Evolutionary conservation across 2,888 invertebrate species (phyloP), one percentile per base, ranked within the genome.

Genomic region (Acanthosepion lycidas): DNA sequence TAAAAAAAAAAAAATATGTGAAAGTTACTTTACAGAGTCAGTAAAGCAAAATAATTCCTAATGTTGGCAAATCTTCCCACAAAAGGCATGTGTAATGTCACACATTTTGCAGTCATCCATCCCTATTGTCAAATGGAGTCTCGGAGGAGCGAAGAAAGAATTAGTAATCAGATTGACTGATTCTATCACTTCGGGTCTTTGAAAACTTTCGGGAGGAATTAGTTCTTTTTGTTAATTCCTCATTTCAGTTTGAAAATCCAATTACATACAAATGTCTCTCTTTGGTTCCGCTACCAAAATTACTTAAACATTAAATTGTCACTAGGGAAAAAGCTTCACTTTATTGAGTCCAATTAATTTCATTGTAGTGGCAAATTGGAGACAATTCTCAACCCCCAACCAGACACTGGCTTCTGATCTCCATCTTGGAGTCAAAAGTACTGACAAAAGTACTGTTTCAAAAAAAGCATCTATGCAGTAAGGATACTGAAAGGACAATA

Each of bases 91-190:
- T 78, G 78, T n/a, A 33, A 78, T 33, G 78, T 78, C 78, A n/a
- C n/a, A 78, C 78, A 78, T 78, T 78, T 78, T 78, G 78, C 12
- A 78, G 28, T 78, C 26, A 78, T 26, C 28, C 28, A 28, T 78
- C 78, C n/a, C 33, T 12, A n/a, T 78, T 78, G n/a, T 78, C 78
- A 78, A n/a, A n/a, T 23, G 12, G 18, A 78, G 78, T 78, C 78
- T 15, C 12, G 12, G n/a, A 78, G 78, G 78, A 78, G 78, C 18
- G n/a, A 78, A 78, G 78, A 78, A 78, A 78, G 78, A 78, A 78
- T 78, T 78, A n/a, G 78, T 78, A 78, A 78, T 78, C 78, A 78
- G 78, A 78, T 78, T 78, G 78, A n/a, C 78, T 33, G 78, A 78
- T 78, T 78, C 78, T 33, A 33, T 78, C 33, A 78, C 78, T 78